Conservation (phyloP, 2,888 invertebrate genomes). For the Cheilosia urbana region DNA sequence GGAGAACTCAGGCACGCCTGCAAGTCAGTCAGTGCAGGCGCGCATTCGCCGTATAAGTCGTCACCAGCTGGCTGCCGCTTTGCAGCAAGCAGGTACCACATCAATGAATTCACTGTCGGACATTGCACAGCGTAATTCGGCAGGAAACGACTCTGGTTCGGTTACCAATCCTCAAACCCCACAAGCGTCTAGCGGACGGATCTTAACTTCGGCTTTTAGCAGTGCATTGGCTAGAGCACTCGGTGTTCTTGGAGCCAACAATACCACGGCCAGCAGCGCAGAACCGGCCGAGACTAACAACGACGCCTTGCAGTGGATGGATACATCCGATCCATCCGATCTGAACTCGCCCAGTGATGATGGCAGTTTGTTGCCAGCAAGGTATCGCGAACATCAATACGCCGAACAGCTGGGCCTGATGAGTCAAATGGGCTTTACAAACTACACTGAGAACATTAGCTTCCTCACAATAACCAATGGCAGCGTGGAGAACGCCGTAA, state of each 20-base stretch:
- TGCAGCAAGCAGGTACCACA: conserved; percentile 80
- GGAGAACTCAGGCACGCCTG: conserved; percentile 79
- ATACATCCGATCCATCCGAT: conserved; percentile 75
- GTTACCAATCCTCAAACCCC: conserved; percentile 55
- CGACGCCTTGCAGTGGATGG: conserved; percentile 76
- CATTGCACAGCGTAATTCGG: conserved; percentile 82
- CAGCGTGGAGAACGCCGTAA: conserved; percentile 95
- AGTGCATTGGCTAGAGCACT: conserved; percentile 91
- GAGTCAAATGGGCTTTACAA: conserved; percentile 95
- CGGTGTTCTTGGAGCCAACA: conserved; percentile 75
- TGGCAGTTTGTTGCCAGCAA: conserved; percentile 79
- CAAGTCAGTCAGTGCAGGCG: conserved; percentile 79
- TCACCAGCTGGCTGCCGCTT: conserved; percentile 82
- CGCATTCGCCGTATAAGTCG: conserved; percentile 83
- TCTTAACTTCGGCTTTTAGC: conserved; percentile 85
- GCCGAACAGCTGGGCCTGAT: conserved; percentile 89
- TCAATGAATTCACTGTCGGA: conserved; percentile 83
- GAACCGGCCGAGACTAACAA: conserved; percentile 69
- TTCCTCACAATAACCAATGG: conserved; percentile 91
- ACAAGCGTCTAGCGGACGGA: conserved; percentile 54
- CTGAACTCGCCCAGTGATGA: conserved; percentile 53
- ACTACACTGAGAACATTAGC: conserved; percentile 93
- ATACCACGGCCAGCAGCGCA: conserved; percentile 31
- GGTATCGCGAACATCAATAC: conserved; percentile 81
- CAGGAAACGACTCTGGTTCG: conserved; percentile 71